Evolutionary conservation across 2,888 invertebrate species (phyloP).

Genomic region (Pandemis heparana): DNA sequence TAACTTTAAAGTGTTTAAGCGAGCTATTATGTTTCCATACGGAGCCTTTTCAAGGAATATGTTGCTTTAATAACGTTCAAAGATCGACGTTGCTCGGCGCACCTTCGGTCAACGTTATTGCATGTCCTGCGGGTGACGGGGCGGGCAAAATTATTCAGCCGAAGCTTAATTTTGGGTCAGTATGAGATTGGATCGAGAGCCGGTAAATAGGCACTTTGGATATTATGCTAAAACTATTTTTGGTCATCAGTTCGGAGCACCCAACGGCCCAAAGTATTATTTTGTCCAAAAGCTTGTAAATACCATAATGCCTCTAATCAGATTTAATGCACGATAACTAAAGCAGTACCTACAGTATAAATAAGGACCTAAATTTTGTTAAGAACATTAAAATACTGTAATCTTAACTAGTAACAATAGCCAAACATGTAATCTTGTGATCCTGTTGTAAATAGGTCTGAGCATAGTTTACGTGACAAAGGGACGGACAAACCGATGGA

Average conservation of each 20-base stretch:
- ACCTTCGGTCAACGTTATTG: slow-evolving; percentile 39
- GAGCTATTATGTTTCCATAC: slow-evolving; percentile 9
- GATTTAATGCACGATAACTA: neutral
- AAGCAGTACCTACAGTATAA: neutral
- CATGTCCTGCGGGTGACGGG: slow-evolving; percentile 38
- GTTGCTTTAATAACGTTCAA: slow-evolving; percentile 26
- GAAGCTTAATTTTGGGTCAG: slow-evolving; percentile 41
- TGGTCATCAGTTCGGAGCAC: slow-evolving; percentile 14
- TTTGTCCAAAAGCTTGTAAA: neutral
- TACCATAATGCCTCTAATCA: neutral
- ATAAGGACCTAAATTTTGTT: neutral
- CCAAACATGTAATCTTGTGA: neutral
- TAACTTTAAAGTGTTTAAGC: slow-evolving; percentile 1
- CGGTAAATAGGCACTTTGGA: slow-evolving; percentile 40
- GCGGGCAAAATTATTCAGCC: slow-evolving; percentile 38
- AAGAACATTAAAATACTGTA: neutral
- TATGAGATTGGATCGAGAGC: slow-evolving; percentile 40
- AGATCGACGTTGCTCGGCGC: slow-evolving; percentile 8
- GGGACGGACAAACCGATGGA: slow-evolving; percentile 20
- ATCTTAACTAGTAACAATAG: neutral
- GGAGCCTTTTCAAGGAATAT: slow-evolving; percentile 21
- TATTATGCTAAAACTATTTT: slow-evolving; percentile 40
- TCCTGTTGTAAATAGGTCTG: slow-evolving; percentile 22
- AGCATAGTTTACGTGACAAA: slow-evolving; percentile 30
- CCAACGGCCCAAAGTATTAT: neutral